Base-by-base conservation (phyloP, 2,888 invertebrate genomes). In the Athrips mouffetella region DNA sequence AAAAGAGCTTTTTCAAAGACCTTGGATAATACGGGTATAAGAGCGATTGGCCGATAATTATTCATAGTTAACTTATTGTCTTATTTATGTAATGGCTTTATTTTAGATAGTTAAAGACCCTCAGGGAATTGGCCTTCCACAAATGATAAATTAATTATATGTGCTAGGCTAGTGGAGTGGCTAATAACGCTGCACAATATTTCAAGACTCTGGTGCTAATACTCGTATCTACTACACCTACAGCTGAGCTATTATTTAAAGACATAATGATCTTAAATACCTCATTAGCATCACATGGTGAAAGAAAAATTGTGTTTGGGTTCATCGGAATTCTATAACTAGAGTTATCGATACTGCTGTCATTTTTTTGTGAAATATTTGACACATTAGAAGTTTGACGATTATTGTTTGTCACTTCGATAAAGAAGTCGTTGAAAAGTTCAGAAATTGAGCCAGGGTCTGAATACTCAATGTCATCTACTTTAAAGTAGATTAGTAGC, bases 1-100 rank as follows among this genome's bases (percentile, higher is more conserved):
- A 27, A n/a, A 27, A 37, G n/a, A 18, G 23, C 41, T 20, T 41
- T 41, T 25, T 41, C 41, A 25, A 41, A 20, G 3, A 41, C 25
- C 20, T 41, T 41, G 6, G 41, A 41, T 10, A 25, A 13, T 2
- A 25, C 25, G 21, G 21, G 21, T 23, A 41, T 10, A 11, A 41
- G 41, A 6, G 41, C 25, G n/a, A 41, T 25, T 4, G 41, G 41
- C 25, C 41, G 15, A 23, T 41, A 41, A 13, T 41, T 41, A 25
- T n/a, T 23, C 13, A 13, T 25, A 5, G 8, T n/a, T 11, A 11
- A 23, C 15, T 13, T 20, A 3, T 10, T 20, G n/a, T 20, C 41
- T 41, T 41, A 10, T 15, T 41, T 41, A 23, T 23, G 13, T 23
- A 41, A 25, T 6, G 41, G 41, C 15, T 41, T 41, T 20, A 41